Evolutionary conservation across 1,140 invertebrate genomes (phyloP), one percentile per base, ranked within the genome.

Genomic region (Hyposmocoma kahamanoa): DNA sequence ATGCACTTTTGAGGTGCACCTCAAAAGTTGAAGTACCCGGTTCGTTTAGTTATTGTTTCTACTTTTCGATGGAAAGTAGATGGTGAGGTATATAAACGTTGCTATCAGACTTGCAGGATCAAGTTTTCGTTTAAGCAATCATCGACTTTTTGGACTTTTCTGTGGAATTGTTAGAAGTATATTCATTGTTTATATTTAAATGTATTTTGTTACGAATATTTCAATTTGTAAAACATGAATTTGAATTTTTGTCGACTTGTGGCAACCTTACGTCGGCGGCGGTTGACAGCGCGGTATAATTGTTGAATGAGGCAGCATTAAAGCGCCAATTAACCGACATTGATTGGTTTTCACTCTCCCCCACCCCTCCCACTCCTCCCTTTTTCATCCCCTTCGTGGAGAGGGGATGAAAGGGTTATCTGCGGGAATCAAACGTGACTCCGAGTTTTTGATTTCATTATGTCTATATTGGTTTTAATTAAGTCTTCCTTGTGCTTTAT

Each of bases 301-400:
- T 79, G 75, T 77, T 82, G 78, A 82, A 77, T 79, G 72, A 76
- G 75, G 73, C 65, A 74, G 65, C 72, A 82, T 79, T 82, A 82
- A 79, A 82, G 72, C 78, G 60, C 58, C 75, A 79, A 82, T 82
- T 82, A 73, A n/a, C 67, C 60, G 69, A 79, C 78, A 79, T 75
- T 79, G 78, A 79, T 82, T 82, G 73, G 72, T 75, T 73, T 71
- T 65, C 52, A 59, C 47, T 58, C 47, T 34, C 45, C 44, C 38
- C 42, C 47, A 53, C 46, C 32, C 19, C 2, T 15, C 41, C 20
- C 20, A 42, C 49, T 41, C 11, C 53, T 1, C 48, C 46, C n/a
- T 6, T 6, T 28, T 28, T 28, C 24, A 11, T 28, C 5, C 24
- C 24, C 24, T 11, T 6, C 24, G 11, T 28, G 11, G 24, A 28